Conservation (phyloP, 64 coral and sea anemone genomes). For the Stichodactyla mertensii region DNA sequence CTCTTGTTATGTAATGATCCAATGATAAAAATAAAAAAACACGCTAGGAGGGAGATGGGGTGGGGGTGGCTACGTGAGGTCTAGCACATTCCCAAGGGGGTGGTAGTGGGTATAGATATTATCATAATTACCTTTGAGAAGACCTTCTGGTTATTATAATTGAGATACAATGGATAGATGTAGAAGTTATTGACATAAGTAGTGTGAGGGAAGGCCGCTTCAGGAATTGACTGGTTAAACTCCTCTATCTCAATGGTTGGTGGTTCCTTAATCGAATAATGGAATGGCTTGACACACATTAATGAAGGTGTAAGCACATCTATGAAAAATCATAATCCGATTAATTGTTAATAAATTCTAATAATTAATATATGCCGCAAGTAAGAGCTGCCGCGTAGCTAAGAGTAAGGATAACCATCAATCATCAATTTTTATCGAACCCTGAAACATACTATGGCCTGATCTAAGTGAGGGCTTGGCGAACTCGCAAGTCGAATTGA, state of each 20-base stretch:
- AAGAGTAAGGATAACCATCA: neutral
- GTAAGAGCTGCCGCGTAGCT: too few species aligned
- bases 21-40: too few species aligned
- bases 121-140: conserved; percentile 77
- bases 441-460: too few species aligned
- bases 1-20: too few species aligned
- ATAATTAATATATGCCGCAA: too few species aligned
- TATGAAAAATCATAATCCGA: conserved; percentile 13
- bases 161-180: conserved; percentile 79
- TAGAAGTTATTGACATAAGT: conserved; percentile 88
- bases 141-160: conserved; percentile 87
- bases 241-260: conserved; percentile 86
- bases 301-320: conserved; percentile 80
- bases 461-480: too few species aligned
- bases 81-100: neutral
- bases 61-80: neutral
- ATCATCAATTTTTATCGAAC: too few species aligned
- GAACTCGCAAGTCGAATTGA: too few species aligned
- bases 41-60: too few species aligned
- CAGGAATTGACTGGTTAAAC: conserved; percentile 73
- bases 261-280: conserved; percentile 25
- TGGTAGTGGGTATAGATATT: neutral
- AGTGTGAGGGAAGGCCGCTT: conserved; percentile 80
- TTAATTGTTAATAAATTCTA: too few species aligned
- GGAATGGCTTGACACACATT: conserved; percentile 76